A percentile compares a stretch with the other conserved stretches of the same genome.
phyloP scores from a whole-genome alignment of 1,140 invertebrate species.

The Batillaria attramentaria region DNA sequence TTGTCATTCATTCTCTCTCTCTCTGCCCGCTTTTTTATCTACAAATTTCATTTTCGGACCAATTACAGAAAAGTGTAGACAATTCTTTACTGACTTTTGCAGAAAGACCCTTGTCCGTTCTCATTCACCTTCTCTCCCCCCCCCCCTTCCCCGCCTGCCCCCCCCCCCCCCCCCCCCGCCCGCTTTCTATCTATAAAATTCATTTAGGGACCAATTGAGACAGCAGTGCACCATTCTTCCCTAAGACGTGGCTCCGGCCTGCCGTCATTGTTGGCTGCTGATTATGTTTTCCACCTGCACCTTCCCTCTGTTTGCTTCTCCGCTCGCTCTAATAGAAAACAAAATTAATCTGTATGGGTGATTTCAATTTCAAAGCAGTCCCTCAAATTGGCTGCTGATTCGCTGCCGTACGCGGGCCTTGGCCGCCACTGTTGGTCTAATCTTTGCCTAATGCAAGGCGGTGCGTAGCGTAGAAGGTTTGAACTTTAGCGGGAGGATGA shows the following conservation, averaged over 20 bases:
- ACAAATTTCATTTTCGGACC: no score
- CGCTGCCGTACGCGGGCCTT: no score
- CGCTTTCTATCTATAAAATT: conserved; percentile 22
- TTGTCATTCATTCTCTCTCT: no score
- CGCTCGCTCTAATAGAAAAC: conserved; percentile 26
- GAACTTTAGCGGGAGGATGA: no score
- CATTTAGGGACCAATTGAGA: conserved; percentile 8
- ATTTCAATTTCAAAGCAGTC: conserved; percentile 24
- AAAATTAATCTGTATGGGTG: conserved; percentile 28
- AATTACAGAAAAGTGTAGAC: no score
- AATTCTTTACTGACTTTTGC: no score
- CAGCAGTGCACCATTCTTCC: background rate
- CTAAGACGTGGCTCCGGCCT: background rate
- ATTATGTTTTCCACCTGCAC: conserved; percentile 25
- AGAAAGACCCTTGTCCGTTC: no score
- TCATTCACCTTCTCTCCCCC: background rate
- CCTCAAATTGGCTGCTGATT: conserved; percentile 24
- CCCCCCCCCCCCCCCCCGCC: background rate
- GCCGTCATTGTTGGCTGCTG: conserved; percentile 12
- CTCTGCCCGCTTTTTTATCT: no score
- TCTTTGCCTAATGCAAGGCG: no score
- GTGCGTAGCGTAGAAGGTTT: no score
- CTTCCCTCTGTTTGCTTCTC: conserved; percentile 10
- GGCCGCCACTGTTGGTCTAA: no score
- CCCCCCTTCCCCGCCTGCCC: background rate